Evolutionary conservation across 2,797 vertebrate species (phyloP).

Genomic region (Pseudotriccus pelzelni): DNA sequence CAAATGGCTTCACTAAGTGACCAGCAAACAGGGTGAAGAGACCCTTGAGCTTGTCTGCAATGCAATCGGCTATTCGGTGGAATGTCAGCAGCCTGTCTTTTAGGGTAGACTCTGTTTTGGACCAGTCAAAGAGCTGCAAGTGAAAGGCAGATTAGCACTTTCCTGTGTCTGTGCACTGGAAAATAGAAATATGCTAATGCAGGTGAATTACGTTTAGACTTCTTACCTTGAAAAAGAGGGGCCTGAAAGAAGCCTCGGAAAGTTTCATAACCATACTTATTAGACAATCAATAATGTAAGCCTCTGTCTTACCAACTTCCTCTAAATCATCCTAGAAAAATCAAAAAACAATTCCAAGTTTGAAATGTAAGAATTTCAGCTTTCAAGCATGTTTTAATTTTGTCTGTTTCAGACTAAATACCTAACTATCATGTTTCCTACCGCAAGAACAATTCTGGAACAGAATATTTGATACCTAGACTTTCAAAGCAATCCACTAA

Average conservation of each 20-base stretch:
- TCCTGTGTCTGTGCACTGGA: neutral
- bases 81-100: slow-evolving; percentile 90
- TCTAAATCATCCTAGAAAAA: slow-evolving; percentile 83
- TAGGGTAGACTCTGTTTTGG: slow-evolving; percentile 78
- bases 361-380: neutral
- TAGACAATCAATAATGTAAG: slow-evolving; percentile 85
- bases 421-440: neutral
- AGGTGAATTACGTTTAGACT: neutral
- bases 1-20: slow-evolving; percentile 89
- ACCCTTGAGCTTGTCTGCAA: slow-evolving; percentile 89
- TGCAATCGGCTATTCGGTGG: slow-evolving; percentile 81
- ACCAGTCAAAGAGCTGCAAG: slow-evolving; percentile 92
- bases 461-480: neutral
- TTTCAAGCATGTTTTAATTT: neutral
- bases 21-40: slow-evolving; percentile 94
- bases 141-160: neutral
- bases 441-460: neutral
- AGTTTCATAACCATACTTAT: slow-evolving; percentile 94
- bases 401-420: neutral
- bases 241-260: slow-evolving; percentile 93
- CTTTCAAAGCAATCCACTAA: neutral
- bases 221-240: slow-evolving; percentile 94
- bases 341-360: neutral
- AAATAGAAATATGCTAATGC: neutral
- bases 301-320: slow-evolving; percentile 82